Base-by-base conservation (phyloP, 2,888 invertebrate species). In the Mesorhabditis sp. region DNA sequence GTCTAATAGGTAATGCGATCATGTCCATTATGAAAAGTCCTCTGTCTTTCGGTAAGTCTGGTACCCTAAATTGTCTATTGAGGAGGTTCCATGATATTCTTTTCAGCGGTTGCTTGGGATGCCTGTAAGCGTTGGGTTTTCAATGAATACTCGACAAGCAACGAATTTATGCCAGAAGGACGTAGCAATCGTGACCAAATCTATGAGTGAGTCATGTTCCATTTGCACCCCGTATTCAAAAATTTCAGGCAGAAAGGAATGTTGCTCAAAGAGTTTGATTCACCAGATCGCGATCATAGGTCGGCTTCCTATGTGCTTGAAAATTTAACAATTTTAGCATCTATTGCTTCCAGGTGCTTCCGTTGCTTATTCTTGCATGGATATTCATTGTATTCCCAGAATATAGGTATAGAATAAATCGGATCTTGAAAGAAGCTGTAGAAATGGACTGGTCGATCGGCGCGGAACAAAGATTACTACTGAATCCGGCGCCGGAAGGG, bases 51-150 rank as follows among this genome's bases (percentile, higher is more conserved):
- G 28, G 28, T 28, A 28, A 28, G 28, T 28, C 28, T 28, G 28
- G 28, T 28, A 2, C 28, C 28, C 28, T 2, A 28, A 28, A 28
- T 28, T 28, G 28, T 28, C 58, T 50, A 50, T 13, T 13, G 10
- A n/a, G n/a, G 58, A 10, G 58, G n/a, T 50, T 50, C 2, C n/a
- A 13, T 50, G 1, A 10, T 50, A 50, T 13, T 50, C 58, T 50
- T 50, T 50, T 13, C 58, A 50, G 58, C 7, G n/a, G 58, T 50
- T 10, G 58, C 58, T n/a, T 50, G 58, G 58, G n/a, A n/a, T 50
- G 58, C 58, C 10, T 50, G 58, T 50, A 50, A 50, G 58, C 58
- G 58, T n/a, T 50, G 58, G 58, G 7, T 50, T 50, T 50, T 50
- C 58, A 10, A 50, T n/a, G 58, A 50, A 13, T 50, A 13, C n/a